phyloP scores from a whole-genome alignment of 1,140 invertebrate species.

The Apis laboriosa region DNA sequence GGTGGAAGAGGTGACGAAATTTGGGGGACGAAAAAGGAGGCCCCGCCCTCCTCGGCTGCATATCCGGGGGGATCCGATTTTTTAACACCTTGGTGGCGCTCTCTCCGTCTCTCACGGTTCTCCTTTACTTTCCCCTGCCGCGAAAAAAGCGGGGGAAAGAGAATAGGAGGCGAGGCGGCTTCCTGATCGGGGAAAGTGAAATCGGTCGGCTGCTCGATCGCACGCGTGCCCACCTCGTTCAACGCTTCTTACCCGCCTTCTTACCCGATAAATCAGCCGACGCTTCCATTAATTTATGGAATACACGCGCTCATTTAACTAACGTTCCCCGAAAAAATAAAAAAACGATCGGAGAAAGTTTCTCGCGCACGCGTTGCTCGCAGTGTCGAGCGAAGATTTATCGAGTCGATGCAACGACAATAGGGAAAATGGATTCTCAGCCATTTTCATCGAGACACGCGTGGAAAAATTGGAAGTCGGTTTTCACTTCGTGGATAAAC shows the following conservation, averaged over 20 bases:
- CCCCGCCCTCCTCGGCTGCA: neutral
- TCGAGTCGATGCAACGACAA: neutral
- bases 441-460: no score
- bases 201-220: constrained; percentile 59
- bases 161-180: constrained; percentile 53
- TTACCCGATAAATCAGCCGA: constrained; percentile 57
- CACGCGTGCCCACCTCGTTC: constrained; percentile 61
- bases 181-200: constrained; percentile 66
- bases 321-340: neutral
- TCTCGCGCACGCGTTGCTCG: neutral
- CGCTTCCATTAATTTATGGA: constrained; percentile 52
- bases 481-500: neutral
- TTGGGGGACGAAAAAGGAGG: no score
- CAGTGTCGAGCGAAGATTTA: no score
- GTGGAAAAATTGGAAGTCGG: no score
- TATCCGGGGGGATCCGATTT: constrained; percentile 46
- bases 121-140: constrained; percentile 61
- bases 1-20: no score
- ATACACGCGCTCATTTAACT: constrained; percentile 38
- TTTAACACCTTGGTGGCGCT: constrained; percentile 44
- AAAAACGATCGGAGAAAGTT: constrained; percentile 7
- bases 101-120: constrained; percentile 45
- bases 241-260: constrained; percentile 35
- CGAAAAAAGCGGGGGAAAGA: constrained; percentile 36
- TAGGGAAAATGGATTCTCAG: no score